phyloP scores from a whole-genome alignment of 2,113 vertebrate genomes.

The Triplophysa rosa region DNA sequence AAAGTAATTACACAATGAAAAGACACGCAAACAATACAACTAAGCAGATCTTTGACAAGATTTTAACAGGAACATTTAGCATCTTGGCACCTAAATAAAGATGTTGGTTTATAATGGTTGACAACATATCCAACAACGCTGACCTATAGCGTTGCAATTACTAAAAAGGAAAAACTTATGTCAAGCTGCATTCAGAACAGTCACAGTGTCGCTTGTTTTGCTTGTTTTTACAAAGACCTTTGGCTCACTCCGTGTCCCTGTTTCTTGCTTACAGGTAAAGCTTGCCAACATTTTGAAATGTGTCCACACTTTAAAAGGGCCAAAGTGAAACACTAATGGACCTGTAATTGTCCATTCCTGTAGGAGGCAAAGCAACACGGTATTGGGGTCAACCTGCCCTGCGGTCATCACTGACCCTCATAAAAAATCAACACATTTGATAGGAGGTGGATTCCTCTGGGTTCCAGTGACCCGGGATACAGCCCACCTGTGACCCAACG shows the following conservation, averaged over 20 bases:
- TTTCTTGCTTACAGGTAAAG: background rate
- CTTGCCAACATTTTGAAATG: background rate
- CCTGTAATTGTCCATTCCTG: slow-evolving; percentile 25
- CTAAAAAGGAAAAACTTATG: too few species aligned
- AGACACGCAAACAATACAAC: too few species aligned
- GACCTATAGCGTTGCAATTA: too few species aligned
- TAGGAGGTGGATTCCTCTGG: slow-evolving; percentile 61
- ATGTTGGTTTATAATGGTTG: too few species aligned
- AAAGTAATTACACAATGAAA: background rate
- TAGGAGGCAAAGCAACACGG: background rate
- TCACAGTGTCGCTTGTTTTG: background rate
- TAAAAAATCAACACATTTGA: slow-evolving; percentile 61
- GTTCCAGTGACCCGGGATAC: slow-evolving; percentile 57
- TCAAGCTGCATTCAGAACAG: background rate
- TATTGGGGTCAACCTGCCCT: slow-evolving; percentile 38
- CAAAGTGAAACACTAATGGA: background rate
- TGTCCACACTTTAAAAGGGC: background rate
- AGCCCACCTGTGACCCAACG: slow-evolving; percentile 60
- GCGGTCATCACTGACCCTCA: slow-evolving; percentile 46
- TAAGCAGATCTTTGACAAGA: too few species aligned
- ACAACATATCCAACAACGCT: too few species aligned
- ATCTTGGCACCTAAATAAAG: too few species aligned
- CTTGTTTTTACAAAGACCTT: background rate
- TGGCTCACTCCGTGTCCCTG: background rate
- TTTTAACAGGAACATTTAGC: too few species aligned